Evolutionary conservation across 2,797 vertebrate genomes (phyloP).

Genomic region (Sebastes alutus): DNA sequence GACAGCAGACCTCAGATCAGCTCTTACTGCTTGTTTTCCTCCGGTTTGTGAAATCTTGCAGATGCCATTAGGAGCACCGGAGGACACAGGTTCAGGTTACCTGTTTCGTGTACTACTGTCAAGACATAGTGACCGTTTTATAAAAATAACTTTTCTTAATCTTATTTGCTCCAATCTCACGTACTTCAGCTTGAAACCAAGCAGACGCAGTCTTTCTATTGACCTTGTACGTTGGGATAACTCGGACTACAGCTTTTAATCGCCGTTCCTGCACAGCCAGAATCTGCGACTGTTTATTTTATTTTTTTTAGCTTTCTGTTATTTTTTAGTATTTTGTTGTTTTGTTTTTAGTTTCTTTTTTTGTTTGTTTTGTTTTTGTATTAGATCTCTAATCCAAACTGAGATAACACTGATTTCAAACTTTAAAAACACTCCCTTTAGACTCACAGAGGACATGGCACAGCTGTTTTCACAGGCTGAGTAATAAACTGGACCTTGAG

Average conservation of each 20-base stretch:
- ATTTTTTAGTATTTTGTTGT: no score
- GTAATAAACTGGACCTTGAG: neutral
- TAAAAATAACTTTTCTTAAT: no score
- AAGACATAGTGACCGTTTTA: no score
- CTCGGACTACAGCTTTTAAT: neutral
- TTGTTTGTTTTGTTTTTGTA: neutral
- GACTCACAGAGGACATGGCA: neutral
- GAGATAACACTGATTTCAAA: neutral
- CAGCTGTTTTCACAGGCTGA: neutral
- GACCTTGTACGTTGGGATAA: neutral
- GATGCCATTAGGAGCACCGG: no score
- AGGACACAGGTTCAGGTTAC: no score
- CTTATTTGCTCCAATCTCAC: no score
- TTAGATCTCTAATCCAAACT: fast-evolving
- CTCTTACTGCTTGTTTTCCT: no score
- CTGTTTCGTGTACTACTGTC: no score
- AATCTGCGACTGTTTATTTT: neutral
- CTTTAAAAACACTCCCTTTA: neutral
- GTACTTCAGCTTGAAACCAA: no score
- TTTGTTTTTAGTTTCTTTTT: neutral
- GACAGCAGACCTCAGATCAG: no score
- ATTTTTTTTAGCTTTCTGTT: no score
- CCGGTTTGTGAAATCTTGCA: no score
- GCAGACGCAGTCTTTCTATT: fast-evolving
- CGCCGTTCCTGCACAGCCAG: fast-evolving